Conservation (phyloP, 2,888 invertebrate genomes). For the Hirtodrosophila cameraria region DNA sequence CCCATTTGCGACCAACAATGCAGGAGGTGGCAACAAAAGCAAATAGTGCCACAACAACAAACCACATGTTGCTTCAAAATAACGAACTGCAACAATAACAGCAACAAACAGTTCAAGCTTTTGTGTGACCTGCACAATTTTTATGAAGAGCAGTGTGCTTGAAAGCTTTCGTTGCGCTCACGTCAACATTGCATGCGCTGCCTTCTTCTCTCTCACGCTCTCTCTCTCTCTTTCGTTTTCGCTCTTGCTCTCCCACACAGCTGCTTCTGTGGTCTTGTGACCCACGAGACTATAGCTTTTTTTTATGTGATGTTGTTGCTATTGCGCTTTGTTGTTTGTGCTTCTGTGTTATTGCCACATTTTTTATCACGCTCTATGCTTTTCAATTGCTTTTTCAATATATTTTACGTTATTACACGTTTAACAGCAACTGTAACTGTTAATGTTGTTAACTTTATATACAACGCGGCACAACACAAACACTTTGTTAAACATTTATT, state of each 20-base stretch:
- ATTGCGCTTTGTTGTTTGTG: constrained; percentile 34
- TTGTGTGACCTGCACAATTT: constrained; percentile 15
- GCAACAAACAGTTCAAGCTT: constrained; percentile 37
- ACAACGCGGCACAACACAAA: constrained; percentile 27
- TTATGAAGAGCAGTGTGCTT: constrained; percentile 46
- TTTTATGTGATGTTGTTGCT: constrained; percentile 33
- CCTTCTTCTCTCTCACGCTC: constrained; percentile 26
- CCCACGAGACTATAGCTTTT: constrained; percentile 49
- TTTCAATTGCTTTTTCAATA: constrained; percentile 63
- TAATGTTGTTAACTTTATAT: constrained; percentile 38
- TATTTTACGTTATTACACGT: constrained; percentile 55
- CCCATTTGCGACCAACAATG: constrained; percentile 81
- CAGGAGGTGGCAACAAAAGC: constrained; percentile 65
- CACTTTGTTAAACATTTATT: constrained; percentile 11
- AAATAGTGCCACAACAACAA: constrained; percentile 72
- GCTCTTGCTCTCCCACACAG: constrained; percentile 27
- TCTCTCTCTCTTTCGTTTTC: constrained; percentile 13
- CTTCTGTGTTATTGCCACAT: constrained; percentile 65
- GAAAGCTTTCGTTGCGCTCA: constrained; percentile 54
- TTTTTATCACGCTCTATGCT: constrained; percentile 70
- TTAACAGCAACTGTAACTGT: constrained; percentile 38
- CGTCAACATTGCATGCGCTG: constrained; percentile 39
- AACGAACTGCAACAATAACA: constrained; percentile 3
- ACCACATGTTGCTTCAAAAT: constrained; percentile 79
- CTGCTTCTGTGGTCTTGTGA: constrained; percentile 72